Conservation (phyloP, 1,140 invertebrate genomes). For the Lasioglossum albipes region DNA sequence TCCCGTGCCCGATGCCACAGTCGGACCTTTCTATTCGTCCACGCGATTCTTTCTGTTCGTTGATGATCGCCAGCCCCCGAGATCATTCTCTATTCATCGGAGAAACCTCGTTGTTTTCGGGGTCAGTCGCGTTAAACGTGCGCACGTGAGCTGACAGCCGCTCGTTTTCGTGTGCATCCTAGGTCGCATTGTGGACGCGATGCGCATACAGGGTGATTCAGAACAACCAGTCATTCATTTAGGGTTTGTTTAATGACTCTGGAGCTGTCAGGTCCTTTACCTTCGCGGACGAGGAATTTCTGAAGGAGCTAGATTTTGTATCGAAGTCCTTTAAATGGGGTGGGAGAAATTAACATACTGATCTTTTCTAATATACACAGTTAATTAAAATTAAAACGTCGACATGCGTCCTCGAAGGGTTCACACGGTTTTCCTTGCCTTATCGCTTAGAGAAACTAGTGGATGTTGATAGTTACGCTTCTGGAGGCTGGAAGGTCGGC, state of each 20-base stretch:
- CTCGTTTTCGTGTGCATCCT: slow-evolving; percentile 17
- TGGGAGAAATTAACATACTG: too few species aligned
- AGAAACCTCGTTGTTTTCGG: slow-evolving; percentile 35
- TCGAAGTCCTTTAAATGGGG: too few species aligned
- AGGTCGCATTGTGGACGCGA: slow-evolving; percentile 36
- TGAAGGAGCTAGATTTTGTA: too few species aligned
- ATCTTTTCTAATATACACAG: too few species aligned
- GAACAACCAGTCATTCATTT: background rate
- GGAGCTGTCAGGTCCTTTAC: too few species aligned
- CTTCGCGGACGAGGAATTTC: too few species aligned
- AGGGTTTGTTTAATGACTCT: background rate
- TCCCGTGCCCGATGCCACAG: background rate
- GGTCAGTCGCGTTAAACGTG: slow-evolving; percentile 24
- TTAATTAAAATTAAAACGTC: too few species aligned
- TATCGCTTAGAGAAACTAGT: too few species aligned
- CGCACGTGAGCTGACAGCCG: background rate
- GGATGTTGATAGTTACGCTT: too few species aligned
- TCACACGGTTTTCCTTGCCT: too few species aligned
- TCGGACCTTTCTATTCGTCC: background rate
- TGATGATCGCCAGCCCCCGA: background rate
- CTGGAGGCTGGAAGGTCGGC: too few species aligned
- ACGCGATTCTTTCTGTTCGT: background rate
- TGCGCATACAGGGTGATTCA: slow-evolving; percentile 23
- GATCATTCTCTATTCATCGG: slow-evolving; percentile 5
- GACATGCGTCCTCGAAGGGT: too few species aligned